Percentiles rank a stretch among this genome's conserved stretches.
phyloP scores from a whole-genome alignment of 2,113 vertebrate genomes.

The Podarcis muralis region DNA sequence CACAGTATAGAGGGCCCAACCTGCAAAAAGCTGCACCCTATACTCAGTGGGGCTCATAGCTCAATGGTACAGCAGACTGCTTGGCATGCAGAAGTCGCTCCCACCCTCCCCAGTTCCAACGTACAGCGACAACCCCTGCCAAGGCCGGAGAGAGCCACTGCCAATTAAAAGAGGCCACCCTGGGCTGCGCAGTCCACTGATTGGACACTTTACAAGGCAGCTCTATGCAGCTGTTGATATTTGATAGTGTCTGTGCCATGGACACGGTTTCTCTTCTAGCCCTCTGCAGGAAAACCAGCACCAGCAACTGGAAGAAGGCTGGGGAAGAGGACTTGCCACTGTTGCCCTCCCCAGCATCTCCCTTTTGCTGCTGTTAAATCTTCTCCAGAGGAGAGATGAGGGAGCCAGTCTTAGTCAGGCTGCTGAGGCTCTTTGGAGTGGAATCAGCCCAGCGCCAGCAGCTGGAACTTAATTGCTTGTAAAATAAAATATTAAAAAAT shows the following conservation, averaged over 20 bases:
- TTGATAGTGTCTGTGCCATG: background rate
- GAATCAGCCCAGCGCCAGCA: no score
- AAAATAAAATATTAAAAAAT: no score
- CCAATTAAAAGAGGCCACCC: no score
- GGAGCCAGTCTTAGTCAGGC: no score
- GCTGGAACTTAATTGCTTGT: no score
- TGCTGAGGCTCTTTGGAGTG: no score
- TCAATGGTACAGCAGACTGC: background rate
- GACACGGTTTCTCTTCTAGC: background rate
- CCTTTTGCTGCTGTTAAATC: no score
- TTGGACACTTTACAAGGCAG: background rate
- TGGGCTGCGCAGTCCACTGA: no score
- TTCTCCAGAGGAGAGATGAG: no score
- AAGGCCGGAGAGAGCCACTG: background rate
- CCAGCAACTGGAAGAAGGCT: no score
- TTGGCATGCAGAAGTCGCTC: background rate
- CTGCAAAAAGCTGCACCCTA: background rate
- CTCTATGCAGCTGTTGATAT: background rate
- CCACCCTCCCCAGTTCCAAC: background rate
- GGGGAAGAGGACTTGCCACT: no score
- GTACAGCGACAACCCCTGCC: background rate
- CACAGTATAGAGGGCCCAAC: background rate
- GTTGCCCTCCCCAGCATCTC: no score
- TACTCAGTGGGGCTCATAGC: background rate
- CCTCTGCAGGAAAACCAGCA: background rate